Evolutionary conservation across 2,113 vertebrate species (phyloP), one percentile per base, ranked within the genome.

Genomic region (Tetrao urogallus): DNA sequence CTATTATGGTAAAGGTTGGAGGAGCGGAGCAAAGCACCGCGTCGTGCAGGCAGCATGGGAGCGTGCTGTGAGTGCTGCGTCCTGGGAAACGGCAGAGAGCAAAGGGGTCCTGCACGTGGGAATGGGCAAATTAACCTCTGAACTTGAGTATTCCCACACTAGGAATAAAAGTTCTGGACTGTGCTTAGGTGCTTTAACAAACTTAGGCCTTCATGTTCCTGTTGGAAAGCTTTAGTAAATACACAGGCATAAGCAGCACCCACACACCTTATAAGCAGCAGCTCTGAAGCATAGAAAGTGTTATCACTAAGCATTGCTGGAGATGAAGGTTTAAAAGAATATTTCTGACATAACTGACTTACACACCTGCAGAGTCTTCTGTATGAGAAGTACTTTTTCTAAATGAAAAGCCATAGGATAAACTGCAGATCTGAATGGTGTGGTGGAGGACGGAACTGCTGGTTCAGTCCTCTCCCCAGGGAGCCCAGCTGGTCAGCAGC

Each of bases 131-230:
- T 30, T 54, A 17, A 54, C 52, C 48, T 36, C 5, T 48, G 30
- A 48, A 25, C 70, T 66, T 8, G 3, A 69, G 50, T 38, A 40
- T 20, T 63, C 60, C 80, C 64, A 77, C 69, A 42, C 15, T 65
- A 73, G 86, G 63, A 90, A 74, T 83, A 82, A 24, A 65, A 57
- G 54, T 70, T 65, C 28, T 47, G 60, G n/a, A 12, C 27, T 73
- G 42, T 15, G 16, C 54, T 72, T 70, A n/a, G 71, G n/a, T 73
- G 48, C 54, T 32, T 93, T 91, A 79, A 75, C 74, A 87, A 86
- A 82, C 40, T 10, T 24, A 87, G 52, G 52, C 70, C 72, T 82
- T 40, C 30, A 10, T 43, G 32, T 90, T 76, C 48, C 8, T 17
- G 18, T 14, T 63, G 67, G 75, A 56, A 93, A 88, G 19, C 25